Evolutionary conservation across 2,113 vertebrate genomes (phyloP).

Genomic region (Seriola dumerili): DNA sequence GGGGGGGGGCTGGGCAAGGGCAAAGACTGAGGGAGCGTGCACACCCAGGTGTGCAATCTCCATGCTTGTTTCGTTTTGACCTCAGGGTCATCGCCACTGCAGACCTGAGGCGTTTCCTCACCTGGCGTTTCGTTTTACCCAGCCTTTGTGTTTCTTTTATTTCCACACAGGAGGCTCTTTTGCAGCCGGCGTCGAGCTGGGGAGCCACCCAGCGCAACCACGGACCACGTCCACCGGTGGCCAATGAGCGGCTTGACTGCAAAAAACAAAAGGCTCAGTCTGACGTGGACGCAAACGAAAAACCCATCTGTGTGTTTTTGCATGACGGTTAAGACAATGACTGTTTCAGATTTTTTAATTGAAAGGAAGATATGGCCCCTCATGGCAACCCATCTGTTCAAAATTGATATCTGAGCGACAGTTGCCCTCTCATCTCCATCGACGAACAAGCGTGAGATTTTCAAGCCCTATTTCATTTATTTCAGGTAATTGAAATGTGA

Average conservation of each 20-base stretch:
- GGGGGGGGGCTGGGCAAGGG: conserved; percentile 58
- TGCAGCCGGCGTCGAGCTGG: background rate
- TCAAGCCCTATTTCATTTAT: conserved; percentile 75
- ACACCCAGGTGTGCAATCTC: conserved; percentile 64
- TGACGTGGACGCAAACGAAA: conserved; percentile 65
- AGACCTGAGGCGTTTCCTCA: background rate
- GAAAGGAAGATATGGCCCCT: conserved; percentile 77
- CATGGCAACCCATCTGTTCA: conserved; percentile 81
- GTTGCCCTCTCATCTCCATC: conserved; percentile 78
- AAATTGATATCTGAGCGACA: conserved; percentile 76
- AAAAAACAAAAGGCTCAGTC: conserved; percentile 62
- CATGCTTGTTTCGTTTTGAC: conserved; percentile 40
- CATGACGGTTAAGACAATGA: conserved; percentile 70
- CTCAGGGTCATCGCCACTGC: conserved; percentile 34
- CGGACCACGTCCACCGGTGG: conserved; percentile 31
- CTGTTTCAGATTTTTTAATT: conserved; percentile 79
- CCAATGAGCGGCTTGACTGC: conserved; percentile 37
- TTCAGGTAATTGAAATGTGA: conserved; percentile 79
- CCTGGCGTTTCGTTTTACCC: conserved; percentile 21
- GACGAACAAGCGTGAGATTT: conserved; percentile 73
- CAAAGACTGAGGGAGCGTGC: conserved; percentile 40
- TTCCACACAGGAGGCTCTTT: conserved; percentile 11
- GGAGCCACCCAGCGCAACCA: conserved; percentile 18
- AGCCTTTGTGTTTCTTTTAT: background rate
- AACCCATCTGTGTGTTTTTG: conserved; percentile 75